These are phyloP conservation scores for Menidia menidia DNA, from an alignment of 2,797 vertebrate genomes.

Conservation along the genomic window DNA sequence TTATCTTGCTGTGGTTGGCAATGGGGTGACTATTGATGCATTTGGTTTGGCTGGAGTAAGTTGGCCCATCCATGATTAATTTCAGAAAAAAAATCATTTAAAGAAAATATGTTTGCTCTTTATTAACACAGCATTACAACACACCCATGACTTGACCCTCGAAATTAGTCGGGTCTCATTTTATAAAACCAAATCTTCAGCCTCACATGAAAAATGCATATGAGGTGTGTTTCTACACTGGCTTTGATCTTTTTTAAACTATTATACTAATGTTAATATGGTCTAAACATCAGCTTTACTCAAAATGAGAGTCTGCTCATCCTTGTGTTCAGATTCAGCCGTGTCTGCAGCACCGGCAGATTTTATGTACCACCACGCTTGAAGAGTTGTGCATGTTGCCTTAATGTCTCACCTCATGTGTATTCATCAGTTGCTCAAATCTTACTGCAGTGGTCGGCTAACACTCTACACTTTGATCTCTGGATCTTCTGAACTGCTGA, in stretches of 20 bases:
- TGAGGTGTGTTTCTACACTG: neutral
- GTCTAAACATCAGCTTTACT: constrained; percentile 11
- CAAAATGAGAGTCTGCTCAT: neutral
- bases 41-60: constrained; percentile 3
- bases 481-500: constrained; percentile 62
- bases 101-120: constrained; percentile 44
- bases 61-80: constrained; percentile 20
- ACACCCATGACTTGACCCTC: constrained; percentile 5
- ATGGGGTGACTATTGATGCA: neutral
- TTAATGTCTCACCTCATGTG: constrained; percentile 69
- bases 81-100: constrained; percentile 20
- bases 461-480: constrained; percentile 68
- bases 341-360: constrained; percentile 7
- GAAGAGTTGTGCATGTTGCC: constrained; percentile 44
- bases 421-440: constrained; percentile 70
- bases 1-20: too few relatives aligned
- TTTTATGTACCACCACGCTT: constrained; percentile 22
- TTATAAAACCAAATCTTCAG: constrained; percentile 46
- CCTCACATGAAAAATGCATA: constrained; percentile 4
- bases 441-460: constrained; percentile 53
- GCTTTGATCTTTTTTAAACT: constrained; percentile 5
- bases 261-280: constrained; percentile 1
- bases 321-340: constrained; percentile 45
- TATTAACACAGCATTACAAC: constrained; percentile 66
- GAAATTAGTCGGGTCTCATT: constrained; percentile 36